phyloP scores from a whole-genome alignment of 2,888 invertebrate genomes.

The Temnothorax unifasciatus region DNA sequence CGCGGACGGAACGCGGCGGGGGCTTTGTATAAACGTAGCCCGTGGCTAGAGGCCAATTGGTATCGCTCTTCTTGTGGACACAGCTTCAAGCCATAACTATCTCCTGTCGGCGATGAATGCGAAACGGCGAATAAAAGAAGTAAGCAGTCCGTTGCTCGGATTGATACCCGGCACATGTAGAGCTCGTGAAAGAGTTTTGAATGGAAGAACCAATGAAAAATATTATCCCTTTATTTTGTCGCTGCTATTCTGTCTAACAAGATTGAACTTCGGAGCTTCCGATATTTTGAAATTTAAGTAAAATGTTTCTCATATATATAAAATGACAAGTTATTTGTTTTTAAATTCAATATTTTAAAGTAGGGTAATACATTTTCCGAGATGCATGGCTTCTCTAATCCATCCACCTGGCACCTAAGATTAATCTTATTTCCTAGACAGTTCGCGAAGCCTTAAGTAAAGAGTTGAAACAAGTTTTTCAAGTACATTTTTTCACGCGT shows the following conservation, averaged over 20 bases:
- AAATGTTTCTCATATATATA: background rate
- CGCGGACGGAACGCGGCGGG: constrained; percentile 18
- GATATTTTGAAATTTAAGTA: background rate
- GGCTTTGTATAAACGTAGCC: constrained; percentile 39
- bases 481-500: background rate
- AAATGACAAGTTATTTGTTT: background rate
- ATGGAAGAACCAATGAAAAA: background rate
- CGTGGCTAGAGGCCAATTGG: constrained; percentile 17
- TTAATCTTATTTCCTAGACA: constrained; percentile 16
- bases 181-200: constrained; percentile 20
- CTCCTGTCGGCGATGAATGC: constrained; percentile 33
- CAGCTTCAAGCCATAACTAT: constrained; percentile 50
- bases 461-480: background rate
- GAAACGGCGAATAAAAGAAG: constrained; percentile 54
- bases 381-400: background rate
- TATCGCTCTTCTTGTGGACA: constrained; percentile 39
- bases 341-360: background rate
- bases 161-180: constrained; percentile 41
- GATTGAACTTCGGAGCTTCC: background rate
- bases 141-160: constrained; percentile 49
- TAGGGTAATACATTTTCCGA: background rate
- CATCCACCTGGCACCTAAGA: background rate
- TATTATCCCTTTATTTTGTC: constrained; percentile 5
- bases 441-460: constrained; percentile 23
- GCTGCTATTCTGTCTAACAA: background rate